Conservation (phyloP, 2,797 vertebrate genomes). For the Lateolabrax maculatus region DNA sequence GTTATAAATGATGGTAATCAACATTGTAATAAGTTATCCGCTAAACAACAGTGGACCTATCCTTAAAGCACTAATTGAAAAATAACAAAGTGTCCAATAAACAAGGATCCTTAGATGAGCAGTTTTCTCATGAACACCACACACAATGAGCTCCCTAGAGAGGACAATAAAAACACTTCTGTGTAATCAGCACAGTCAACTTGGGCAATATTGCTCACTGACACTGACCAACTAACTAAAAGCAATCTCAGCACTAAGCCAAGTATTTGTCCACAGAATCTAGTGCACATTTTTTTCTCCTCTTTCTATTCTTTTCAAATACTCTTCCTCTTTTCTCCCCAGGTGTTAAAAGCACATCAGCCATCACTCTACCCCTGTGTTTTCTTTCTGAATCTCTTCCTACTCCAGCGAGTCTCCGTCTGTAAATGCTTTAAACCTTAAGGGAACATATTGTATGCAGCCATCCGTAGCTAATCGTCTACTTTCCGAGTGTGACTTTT, state of each 20-base stretch:
- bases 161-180: conserved; percentile 23
- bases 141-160: conserved; percentile 24
- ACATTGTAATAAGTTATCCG: conserved; percentile 2
- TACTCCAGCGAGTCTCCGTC: conserved; percentile 16
- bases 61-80: conserved; percentile 47
- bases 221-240: neutral
- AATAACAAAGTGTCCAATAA: conserved; percentile 44
- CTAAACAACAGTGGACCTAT: conserved; percentile 25
- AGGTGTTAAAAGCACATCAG: conserved; percentile 42
- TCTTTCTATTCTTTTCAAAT: neutral
- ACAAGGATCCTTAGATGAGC: conserved; percentile 20
- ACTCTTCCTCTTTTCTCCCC: neutral
- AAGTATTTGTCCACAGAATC: neutral
- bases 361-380: conserved; percentile 1
- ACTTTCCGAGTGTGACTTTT: conserved; percentile 50
- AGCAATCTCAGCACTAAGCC: neutral
- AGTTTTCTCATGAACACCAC: conserved; percentile 38
- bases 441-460: conserved; percentile 37
- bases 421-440: conserved; percentile 59
- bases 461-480: conserved; percentile 42
- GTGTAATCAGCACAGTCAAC: conserved; percentile 4
- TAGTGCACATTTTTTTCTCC: neutral
- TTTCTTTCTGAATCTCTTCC: conserved; percentile 21
- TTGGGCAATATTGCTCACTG: neutral
- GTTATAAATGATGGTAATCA: conserved; percentile 12